Base-by-base conservation (phyloP, 2,797 vertebrate species). In the Oreochromis grahami region DNA sequence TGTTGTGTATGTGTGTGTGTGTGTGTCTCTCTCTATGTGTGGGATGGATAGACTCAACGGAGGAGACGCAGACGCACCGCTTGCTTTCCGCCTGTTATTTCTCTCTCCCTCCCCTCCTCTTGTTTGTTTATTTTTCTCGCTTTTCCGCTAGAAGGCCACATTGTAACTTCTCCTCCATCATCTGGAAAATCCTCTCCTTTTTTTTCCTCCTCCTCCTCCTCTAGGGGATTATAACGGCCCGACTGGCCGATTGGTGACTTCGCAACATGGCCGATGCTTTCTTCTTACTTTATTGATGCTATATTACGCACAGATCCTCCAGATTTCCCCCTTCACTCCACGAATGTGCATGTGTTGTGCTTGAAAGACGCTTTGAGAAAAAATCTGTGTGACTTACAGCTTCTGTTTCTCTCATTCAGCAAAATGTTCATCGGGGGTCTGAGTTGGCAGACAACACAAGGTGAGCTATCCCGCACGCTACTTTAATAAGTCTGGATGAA, bases 341-440 rank as follows among this genome's bases (percentile, higher is more conserved):
- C 32, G 4, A 74, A 81, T 80, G 83, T 81, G 32, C 52, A 17
- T 68, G 81, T 85, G 68, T 58, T 89, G 78, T 88, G 77, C 68
- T 77, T 17, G 19, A 81, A 51, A 76, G 81, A 84, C 80, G 82
- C 78, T 81, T 83, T 84, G 17, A 63, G 58, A 36, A 63, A 60
- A 58, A 56, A 87, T 80, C 78, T 82, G 72, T 92, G 78, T 90
- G 81, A 91, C 86, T 92, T 77, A 89, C 90, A 5, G 84, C 92
- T 93, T 93, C 93, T 92, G 84, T 93, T 93, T 93, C 94, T 96
- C 93, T 92, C 96, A 95, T 96, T 93, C 96, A 98, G 97, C 97
- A 98, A 98, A 96, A 98, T 98, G 98, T 98, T 98, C 97, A 97
- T 98, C 97, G 97, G 98, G 94, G 98, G 98, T 95, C 96, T 98